Evolutionary conservation across 2,888 invertebrate genomes (phyloP).

Genomic region (Agonum fuliginosum): DNA sequence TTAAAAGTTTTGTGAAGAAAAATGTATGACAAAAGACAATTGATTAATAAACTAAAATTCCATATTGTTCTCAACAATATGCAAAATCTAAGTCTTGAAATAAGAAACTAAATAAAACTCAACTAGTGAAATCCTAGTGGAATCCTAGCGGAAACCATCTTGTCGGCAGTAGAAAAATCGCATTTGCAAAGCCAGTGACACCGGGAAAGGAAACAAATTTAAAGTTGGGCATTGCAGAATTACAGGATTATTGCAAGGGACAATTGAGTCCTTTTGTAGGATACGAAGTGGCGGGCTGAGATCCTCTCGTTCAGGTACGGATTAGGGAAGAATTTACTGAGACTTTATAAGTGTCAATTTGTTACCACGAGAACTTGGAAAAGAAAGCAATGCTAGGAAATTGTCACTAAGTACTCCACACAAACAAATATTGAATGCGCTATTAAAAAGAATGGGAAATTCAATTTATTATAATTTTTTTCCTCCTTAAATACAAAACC

Average conservation of each 20-base stretch:
- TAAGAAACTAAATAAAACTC: too few species aligned
- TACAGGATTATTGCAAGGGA: conserved; percentile 51
- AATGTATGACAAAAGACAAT: too few species aligned
- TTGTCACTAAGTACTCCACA: neutral
- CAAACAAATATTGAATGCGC: too few species aligned
- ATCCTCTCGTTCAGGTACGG: conserved; percentile 21
- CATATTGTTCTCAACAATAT: too few species aligned
- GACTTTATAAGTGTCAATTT: conserved; percentile 19
- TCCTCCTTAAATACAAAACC: too few species aligned
- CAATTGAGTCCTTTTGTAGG: conserved; percentile 46
- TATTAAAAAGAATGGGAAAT: too few species aligned
- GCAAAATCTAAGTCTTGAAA: too few species aligned
- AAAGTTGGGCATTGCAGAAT: conserved; percentile 40
- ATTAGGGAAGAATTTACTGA: conserved; percentile 8
- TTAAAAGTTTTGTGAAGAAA: too few species aligned
- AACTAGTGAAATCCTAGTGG: neutral
- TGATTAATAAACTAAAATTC: too few species aligned
- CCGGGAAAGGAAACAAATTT: conserved; percentile 48
- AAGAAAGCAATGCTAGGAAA: neutral
- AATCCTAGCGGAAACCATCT: neutral
- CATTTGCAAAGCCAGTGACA: neutral
- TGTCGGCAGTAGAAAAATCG: conserved; percentile 16
- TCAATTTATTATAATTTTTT: too few species aligned
- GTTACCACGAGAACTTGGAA: neutral
- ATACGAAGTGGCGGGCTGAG: conserved; percentile 9